These are phyloP conservation scores for Automeris io DNA, from an alignment of 2,888 invertebrate species.

Conservation along the genomic window DNA sequence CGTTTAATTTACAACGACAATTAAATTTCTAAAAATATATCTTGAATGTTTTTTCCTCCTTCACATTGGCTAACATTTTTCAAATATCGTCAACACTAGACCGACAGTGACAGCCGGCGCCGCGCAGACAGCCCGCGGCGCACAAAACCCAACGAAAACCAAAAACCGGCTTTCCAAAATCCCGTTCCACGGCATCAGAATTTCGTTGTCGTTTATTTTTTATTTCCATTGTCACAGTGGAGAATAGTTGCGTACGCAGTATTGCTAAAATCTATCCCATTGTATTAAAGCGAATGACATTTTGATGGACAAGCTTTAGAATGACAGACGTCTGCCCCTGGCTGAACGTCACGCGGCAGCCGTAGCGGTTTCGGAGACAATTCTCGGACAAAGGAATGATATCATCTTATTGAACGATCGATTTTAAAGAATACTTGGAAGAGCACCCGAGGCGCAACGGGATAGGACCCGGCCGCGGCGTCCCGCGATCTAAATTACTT, in stretches of 20 bases:
- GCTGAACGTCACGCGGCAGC: conserved; percentile 13
- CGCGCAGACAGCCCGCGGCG: conserved; percentile 37
- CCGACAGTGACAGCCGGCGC: conserved; percentile 29
- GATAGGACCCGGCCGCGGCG: conserved; percentile 44
- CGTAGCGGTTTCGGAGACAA: conserved; percentile 13
- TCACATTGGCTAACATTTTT: conserved; percentile 6
- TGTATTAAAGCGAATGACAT: conserved; percentile 66
- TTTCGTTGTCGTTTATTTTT: conserved; percentile 75
- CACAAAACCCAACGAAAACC: conserved; percentile 57
- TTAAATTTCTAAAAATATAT: too few species aligned
- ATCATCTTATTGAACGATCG: conserved; percentile 28
- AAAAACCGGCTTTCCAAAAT: conserved; percentile 75
- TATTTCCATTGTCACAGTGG: conserved; percentile 69
- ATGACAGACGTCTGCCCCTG: conserved; percentile 28
- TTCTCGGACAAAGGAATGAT: conserved; percentile 36
- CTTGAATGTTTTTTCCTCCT: too few species aligned
- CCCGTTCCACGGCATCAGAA: conserved; percentile 68
- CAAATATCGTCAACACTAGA: conserved; percentile 24
- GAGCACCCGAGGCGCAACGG: conserved; percentile 65
- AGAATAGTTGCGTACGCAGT: conserved; percentile 67
- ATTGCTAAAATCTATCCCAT: conserved; percentile 71
- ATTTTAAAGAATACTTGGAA: conserved; percentile 30
- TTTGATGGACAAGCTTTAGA: conserved; percentile 55
- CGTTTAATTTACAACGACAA: too few species aligned
- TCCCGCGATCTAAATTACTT: conserved; percentile 67